Base-by-base conservation (phyloP, 1,140 invertebrate genomes). In the Drosophila teissieri region DNA sequence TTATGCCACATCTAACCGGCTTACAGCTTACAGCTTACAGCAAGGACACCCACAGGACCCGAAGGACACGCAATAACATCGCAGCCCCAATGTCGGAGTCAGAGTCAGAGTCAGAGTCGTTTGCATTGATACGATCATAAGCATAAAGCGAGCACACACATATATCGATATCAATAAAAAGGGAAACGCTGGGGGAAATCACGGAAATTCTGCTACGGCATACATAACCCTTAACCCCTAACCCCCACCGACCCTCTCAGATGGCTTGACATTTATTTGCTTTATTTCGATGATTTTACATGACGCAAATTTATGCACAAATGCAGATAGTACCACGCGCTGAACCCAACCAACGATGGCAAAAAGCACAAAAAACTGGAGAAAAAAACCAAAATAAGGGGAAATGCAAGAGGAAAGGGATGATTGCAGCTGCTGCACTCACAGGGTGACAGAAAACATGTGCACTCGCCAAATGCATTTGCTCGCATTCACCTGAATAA, bases 211-310 rank as follows among this genome's bases (percentile, higher is more conserved):
- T 60, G 42, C 44, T 37, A 46, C 54, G 44, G 42, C 37, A 40
- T 12, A 24, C 54, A 56, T n/a, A 37, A 42, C n/a, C 36, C 45
- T 24, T 1, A n/a, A 1, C n/a, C 36, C 45, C 34, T 1, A n/a
- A 1, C 12, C 27, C 49, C 62, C 46, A 7, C 8, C 31, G 31
- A 8, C 56, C 49, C 34, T 67, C 52, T 56, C 64, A 22, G 60
- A 51, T 77, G 64, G 52, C 11, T 27, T 77, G 83, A 86, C 83
- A 83, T 76, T 79, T 88, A 88, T 88, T 89, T 83, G 83, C 83
- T 88, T 83, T 88, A 88, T 89, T 79, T 84, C 63, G 76, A 83
- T 89, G 84, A 88, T 89, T 89, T 79, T 76, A 89, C 83, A 83
- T 89, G 83, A 79, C 84, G 65, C 76, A 88, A 88, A 79, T 81